phyloP scores from a whole-genome alignment of 2,797 vertebrate species.

The Mormyrops attenuatus region DNA sequence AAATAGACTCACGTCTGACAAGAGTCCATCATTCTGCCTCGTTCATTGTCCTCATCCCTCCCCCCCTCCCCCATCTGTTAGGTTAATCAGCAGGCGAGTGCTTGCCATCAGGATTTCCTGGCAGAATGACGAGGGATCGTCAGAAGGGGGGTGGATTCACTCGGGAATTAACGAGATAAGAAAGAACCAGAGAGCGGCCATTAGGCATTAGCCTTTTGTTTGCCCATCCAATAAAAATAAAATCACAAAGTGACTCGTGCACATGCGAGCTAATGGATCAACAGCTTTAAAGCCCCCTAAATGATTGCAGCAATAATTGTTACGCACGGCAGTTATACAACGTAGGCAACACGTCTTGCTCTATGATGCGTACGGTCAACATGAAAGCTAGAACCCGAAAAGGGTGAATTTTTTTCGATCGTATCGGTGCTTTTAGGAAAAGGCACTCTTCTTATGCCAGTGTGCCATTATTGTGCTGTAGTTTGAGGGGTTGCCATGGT shows the following conservation, averaged over 20 bases:
- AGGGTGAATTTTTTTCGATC: neutral
- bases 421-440: conserved; percentile 1
- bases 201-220: conserved; percentile 1
- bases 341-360: too few relatives aligned
- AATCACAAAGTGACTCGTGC: neutral
- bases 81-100: neutral
- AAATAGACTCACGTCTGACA: neutral
- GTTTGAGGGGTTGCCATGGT: conserved; percentile 44
- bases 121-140: neutral
- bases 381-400: neutral
- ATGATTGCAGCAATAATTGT: neutral
- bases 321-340: neutral
- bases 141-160: neutral
- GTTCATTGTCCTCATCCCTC: neutral
- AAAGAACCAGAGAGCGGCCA: neutral
- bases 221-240: neutral
- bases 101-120: neutral
- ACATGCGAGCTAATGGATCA: neutral
- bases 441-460: neutral
- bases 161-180: neutral
- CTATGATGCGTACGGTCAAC: neutral
- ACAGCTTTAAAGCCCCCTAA: neutral
- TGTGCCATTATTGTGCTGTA: conserved; percentile 33
- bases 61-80: neutral
- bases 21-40: neutral